These are phyloP conservation scores for Tetrax tetrax DNA, from an alignment of 2,113 vertebrate genomes.

Conservation along the genomic window DNA sequence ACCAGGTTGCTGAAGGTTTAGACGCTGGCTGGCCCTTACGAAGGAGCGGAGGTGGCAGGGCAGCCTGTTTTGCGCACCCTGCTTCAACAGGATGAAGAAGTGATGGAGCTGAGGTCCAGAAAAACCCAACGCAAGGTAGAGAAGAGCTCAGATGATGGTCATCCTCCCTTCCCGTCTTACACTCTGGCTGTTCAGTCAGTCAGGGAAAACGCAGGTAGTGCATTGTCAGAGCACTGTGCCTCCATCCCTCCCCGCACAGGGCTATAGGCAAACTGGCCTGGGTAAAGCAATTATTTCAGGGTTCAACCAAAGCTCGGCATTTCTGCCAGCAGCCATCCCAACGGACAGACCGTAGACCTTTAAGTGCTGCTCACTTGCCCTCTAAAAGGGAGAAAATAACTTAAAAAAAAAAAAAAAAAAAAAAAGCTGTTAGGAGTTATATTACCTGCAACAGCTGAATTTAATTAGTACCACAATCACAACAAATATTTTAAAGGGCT, in stretches of 20 bases:
- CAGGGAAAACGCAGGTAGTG: not conserved
- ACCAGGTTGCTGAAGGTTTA: not conserved
- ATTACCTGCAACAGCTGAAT: slow-evolving; percentile 65
- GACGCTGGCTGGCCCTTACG: not conserved
- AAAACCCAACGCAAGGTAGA: not conserved
- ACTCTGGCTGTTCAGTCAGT: too few relatives aligned
- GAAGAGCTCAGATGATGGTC: not conserved
- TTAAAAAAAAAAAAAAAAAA: not conserved
- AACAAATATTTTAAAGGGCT: slow-evolving; percentile 66
- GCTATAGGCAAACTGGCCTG: not conserved
- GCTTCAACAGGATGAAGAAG: not conserved
- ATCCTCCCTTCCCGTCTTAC: not conserved
- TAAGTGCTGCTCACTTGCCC: slow-evolving; percentile 36
- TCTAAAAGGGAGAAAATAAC: slow-evolving; percentile 37
- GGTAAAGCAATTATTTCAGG: not conserved
- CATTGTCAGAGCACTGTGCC: not conserved
- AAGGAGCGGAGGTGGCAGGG: not conserved
- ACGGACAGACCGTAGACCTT: not conserved
- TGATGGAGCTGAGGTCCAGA: not conserved
- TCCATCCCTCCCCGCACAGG: accelerated
- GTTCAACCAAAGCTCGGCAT: not conserved
- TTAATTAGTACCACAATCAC: slow-evolving; percentile 67
- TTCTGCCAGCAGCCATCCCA: slow-evolving; percentile 30
- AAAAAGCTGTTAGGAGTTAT: slow-evolving; percentile 49
- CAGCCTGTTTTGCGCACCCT: not conserved